These are phyloP conservation scores for Brachyhypopomus gauderio DNA, from an alignment of 2,113 vertebrate species.

Conservation along the genomic window DNA sequence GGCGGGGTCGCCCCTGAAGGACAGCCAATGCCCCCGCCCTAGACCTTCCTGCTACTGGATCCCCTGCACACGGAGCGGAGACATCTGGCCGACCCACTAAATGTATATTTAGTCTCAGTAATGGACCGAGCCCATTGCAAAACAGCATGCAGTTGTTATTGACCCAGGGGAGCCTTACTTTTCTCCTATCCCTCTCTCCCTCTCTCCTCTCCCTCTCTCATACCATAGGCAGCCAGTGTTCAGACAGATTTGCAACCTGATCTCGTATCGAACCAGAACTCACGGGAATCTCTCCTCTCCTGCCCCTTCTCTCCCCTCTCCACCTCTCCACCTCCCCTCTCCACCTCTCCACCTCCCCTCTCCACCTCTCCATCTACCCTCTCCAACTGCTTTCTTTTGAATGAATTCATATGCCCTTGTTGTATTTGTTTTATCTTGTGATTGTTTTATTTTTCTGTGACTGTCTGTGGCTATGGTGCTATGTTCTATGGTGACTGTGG, in stretches of 20 bases:
- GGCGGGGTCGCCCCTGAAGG: conserved; percentile 12
- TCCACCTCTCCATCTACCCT: not conserved
- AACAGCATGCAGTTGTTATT: conserved; percentile 58
- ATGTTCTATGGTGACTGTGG: too few relatives aligned
- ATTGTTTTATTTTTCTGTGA: too few relatives aligned
- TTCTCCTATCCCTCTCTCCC: conserved; percentile 22
- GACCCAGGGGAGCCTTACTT: conserved; percentile 49
- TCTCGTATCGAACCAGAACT: conserved; percentile 40
- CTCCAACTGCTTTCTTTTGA: too few relatives aligned
- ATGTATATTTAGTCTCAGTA: conserved; percentile 47
- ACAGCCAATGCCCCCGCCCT: conserved; percentile 24
- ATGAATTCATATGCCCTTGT: too few relatives aligned
- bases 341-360: conserved; percentile 11
- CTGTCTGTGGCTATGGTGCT: too few relatives aligned
- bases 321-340: conserved; percentile 16
- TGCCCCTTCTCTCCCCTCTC: conserved; percentile 5
- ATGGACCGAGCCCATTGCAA: conserved; percentile 37
- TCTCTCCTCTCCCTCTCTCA: conserved; percentile 7
- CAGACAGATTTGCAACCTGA: conserved; percentile 50
- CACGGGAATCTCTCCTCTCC: conserved; percentile 18
- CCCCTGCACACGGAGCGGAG: conserved; percentile 33
- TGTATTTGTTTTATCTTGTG: too few relatives aligned
- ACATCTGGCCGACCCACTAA: conserved; percentile 41
- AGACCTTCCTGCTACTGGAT: conserved; percentile 26
- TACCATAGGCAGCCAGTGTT: conserved; percentile 40